phyloP scores from a whole-genome alignment of 92 coral and sea anemone genomes.

The Porites lobata region DNA sequence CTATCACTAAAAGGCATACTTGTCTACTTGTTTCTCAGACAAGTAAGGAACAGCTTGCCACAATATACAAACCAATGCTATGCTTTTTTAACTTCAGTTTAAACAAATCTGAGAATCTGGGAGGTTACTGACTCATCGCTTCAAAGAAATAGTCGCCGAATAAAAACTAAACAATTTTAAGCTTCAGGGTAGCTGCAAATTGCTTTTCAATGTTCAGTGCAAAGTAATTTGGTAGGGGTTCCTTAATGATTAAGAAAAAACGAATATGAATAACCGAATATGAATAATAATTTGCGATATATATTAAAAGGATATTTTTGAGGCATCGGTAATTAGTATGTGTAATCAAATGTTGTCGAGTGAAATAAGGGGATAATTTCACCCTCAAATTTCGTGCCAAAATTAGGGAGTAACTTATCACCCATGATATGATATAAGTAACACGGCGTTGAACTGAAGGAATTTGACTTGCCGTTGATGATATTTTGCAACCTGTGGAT shows the following conservation, averaged over 20 bases:
- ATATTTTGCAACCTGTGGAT: no score
- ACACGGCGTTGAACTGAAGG: no score
- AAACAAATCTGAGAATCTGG: background rate
- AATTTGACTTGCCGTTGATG: no score
- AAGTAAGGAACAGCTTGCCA: background rate
- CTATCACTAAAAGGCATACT: background rate
- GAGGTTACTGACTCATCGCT: background rate
- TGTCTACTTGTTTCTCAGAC: background rate
- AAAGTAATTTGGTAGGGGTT: background rate
- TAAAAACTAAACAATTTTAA: background rate
- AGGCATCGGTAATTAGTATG: no score
- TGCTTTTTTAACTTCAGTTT: background rate
- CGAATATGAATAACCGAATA: background rate
- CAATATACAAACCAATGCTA: background rate
- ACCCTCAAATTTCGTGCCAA: background rate
- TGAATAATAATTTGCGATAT: background rate
- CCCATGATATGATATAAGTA: no score
- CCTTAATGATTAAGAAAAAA: background rate
- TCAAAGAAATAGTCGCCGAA: background rate
- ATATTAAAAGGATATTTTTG: no score
- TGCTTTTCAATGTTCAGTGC: background rate
- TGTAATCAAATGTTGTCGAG: no score
- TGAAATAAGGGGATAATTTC: background rate
- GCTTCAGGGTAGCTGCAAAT: background rate
- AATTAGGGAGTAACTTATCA: background rate